A percentile compares a stretch with the other conserved stretches of the same genome.
Evolutionary conservation across 2,797 vertebrate species (phyloP).

Genomic region (Synanceia verrucosa): DNA sequence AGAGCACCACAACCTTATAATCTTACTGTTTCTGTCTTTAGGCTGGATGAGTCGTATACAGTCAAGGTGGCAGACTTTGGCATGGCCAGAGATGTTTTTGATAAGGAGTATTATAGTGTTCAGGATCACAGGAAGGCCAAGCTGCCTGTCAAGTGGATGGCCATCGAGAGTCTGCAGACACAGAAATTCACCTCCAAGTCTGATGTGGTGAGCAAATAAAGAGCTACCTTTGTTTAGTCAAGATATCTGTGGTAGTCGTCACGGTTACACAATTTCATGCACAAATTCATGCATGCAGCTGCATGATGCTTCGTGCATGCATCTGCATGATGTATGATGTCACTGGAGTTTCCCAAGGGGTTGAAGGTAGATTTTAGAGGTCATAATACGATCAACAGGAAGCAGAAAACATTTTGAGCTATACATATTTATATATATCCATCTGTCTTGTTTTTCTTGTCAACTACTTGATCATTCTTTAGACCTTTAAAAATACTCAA

Average conservation of each 20-base stretch:
- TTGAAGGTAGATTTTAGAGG: background rate
- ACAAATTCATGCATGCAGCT: no score
- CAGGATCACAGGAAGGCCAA: conserved; percentile 89
- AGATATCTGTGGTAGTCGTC: background rate
- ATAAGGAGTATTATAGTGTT: conserved; percentile 97
- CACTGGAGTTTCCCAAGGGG: background rate
- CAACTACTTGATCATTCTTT: background rate
- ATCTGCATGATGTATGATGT: no score
- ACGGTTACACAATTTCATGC: no score
- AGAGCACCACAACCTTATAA: background rate
- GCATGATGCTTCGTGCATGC: no score
- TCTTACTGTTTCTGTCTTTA: conserved; percentile 51
- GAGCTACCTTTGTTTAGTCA: background rate
- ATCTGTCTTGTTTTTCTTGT: background rate
- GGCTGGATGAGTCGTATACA: conserved; percentile 93
- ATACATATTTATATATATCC: background rate
- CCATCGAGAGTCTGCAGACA: conserved; percentile 95
- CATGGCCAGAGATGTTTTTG: conserved; percentile 93
- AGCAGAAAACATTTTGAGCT: background rate
- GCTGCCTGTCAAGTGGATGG: conserved; percentile 99
- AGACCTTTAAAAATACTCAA: background rate
- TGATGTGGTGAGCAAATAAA: conserved; percentile 87
- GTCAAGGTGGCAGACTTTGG: conserved; percentile 99
- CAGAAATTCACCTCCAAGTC: conserved; percentile 98
- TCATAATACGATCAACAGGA: background rate